Conservation (phyloP, 2,888 invertebrate species). For the Vandiemenella viatica region DNA sequence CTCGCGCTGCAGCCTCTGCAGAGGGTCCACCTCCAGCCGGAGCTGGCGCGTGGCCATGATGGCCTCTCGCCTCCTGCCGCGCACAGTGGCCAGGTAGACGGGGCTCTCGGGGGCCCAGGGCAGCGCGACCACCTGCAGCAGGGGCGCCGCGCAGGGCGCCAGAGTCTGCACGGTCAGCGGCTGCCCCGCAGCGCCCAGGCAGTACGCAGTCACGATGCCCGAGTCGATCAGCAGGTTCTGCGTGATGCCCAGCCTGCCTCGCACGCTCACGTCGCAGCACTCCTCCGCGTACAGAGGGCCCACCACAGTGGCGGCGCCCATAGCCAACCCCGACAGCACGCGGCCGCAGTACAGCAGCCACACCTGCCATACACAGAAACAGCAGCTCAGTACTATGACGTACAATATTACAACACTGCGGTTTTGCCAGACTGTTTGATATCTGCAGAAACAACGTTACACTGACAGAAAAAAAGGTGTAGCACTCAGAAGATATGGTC, state of each 20-base stretch:
- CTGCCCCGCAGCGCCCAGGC: background rate
- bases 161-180: background rate
- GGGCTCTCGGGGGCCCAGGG: background rate
- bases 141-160: background rate
- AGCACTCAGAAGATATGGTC: too few species aligned
- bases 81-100: background rate
- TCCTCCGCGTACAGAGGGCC: slow-evolving; percentile 1
- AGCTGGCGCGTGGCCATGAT: background rate
- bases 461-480: too few species aligned
- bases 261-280: background rate
- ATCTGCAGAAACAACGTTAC: too few species aligned
- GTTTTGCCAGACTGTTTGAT: too few species aligned
- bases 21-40: background rate
- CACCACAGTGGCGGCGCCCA: background rate
- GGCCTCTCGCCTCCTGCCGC: background rate
- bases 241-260: background rate
- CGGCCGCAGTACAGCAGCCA: background rate
- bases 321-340: background rate
- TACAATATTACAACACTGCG: too few species aligned
- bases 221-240: background rate
- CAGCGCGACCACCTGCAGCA: background rate
- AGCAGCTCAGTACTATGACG: background rate
- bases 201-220: background rate
- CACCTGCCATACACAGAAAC: background rate
- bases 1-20: background rate